A percentile compares a stretch with the other conserved stretches of the same genome.
phyloP scores from a whole-genome alignment of 2,113 vertebrate species.

The Otis tarda region DNA sequence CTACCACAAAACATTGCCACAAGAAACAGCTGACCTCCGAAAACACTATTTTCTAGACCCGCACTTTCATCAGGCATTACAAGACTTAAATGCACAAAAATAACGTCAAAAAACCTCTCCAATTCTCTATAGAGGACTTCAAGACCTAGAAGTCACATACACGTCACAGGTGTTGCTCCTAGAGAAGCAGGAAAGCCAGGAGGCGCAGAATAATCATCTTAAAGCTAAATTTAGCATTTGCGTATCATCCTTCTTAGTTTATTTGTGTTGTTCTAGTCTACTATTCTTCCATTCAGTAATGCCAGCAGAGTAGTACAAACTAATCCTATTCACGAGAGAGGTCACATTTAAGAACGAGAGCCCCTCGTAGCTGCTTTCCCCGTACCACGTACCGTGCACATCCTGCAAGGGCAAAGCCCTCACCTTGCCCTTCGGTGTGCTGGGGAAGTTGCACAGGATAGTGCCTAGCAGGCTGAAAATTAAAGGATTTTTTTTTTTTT shows the following conservation, averaged over 20 bases:
- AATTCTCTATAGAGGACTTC: neutral
- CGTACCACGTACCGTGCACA: fast-evolving
- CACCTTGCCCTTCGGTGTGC: fast-evolving
- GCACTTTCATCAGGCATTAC: neutral
- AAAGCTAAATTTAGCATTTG: slow-evolving; percentile 49
- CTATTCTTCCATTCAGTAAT: slow-evolving; percentile 33
- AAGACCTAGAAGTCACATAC: neutral
- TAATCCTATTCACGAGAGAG: slow-evolving; percentile 21
- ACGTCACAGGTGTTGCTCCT: neutral
- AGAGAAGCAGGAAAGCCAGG: slow-evolving; percentile 1
- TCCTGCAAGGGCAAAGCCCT: neutral
- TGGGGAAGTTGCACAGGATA: neutral
- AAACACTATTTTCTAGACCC: neutral
- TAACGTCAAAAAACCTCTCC: neutral
- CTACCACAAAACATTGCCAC: neutral
- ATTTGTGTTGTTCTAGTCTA: slow-evolving; percentile 7
- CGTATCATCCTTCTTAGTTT: slow-evolving; percentile 58
- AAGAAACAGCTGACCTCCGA: neutral
- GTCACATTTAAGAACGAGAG: neutral
- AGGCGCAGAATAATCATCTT: slow-evolving; percentile 29
- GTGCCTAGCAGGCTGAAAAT: neutral
- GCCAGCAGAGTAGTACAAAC: slow-evolving; percentile 1
- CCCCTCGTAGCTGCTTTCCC: neutral
- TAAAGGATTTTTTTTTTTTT: neutral
- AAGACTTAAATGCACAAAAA: neutral